Percentiles rank a stretch among this genome's conserved stretches.
Conservation (phyloP, 2,113 vertebrate genomes). For the Myrmecophaga tridactyla region DNA sequence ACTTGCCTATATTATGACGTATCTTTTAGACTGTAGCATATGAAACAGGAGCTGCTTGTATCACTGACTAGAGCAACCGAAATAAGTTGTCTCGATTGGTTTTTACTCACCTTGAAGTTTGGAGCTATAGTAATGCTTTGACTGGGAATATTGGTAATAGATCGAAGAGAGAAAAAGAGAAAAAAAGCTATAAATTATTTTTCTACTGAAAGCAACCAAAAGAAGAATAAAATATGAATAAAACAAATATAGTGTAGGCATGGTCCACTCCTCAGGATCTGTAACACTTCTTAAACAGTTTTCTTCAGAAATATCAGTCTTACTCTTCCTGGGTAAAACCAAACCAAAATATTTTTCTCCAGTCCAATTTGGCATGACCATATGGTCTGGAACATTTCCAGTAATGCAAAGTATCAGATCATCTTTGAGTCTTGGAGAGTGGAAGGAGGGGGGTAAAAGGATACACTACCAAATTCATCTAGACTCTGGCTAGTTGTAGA, state of each 20-base stretch:
- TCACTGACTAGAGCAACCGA: not conserved
- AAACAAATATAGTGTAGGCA: not conserved
- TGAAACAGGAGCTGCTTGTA: constrained; percentile 12
- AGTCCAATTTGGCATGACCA: not conserved
- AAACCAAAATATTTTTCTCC: constrained; percentile 18
- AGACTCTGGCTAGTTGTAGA: constrained; percentile 69
- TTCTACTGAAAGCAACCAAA: not conserved
- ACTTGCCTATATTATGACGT: not conserved
- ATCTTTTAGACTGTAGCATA: constrained; percentile 16
- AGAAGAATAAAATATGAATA: constrained; percentile 19
- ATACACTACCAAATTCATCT: constrained; percentile 37
- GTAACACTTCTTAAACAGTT: not conserved
- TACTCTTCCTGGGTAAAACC: not conserved
- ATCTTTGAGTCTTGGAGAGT: not conserved
- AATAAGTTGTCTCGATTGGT: constrained; percentile 1
- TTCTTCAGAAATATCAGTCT: not conserved
- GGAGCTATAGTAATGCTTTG: not conserved
- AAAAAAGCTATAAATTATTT: not conserved
- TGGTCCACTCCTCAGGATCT: not conserved
- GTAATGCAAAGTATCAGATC: not conserved
- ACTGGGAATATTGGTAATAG: not conserved
- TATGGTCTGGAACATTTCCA: not conserved
- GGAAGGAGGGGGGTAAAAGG: constrained; percentile 11
- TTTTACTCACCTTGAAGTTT: not conserved
- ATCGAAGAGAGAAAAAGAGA: too few relatives aligned